Conservation (phyloP, 2,113 vertebrate genomes). For the Circaetus gallicus region DNA sequence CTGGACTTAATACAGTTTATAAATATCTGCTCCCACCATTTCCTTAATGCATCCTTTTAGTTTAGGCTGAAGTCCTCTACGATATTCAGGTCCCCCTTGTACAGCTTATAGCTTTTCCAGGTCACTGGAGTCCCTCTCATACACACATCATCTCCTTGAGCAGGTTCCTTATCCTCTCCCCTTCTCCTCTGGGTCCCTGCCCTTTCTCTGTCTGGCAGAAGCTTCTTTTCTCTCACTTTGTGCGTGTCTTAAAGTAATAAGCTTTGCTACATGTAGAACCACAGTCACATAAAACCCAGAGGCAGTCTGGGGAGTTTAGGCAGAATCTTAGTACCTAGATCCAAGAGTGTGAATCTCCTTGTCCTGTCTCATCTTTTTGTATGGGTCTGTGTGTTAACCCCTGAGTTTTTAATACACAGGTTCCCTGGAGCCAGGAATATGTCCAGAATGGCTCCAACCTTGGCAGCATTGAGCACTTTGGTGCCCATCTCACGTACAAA, state of each 20-base stretch:
- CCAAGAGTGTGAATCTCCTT: background rate
- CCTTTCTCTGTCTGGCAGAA: background rate
- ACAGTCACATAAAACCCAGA: background rate
- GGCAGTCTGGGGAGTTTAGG: background rate
- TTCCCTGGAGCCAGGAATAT: background rate
- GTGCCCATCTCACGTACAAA: background rate
- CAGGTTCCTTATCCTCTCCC: background rate
- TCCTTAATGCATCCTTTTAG: background rate
- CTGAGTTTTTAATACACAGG: background rate
- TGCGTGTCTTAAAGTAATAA: background rate
- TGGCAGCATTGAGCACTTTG: background rate
- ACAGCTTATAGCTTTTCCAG: background rate
- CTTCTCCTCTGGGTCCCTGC: background rate
- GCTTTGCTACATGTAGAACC: background rate
- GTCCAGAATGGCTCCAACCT: background rate
- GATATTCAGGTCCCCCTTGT: background rate
- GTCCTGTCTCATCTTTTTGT: background rate
- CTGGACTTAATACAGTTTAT: background rate
- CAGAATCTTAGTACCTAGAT: background rate
- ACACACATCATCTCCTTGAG: accelerated
- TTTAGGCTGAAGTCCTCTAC: background rate
- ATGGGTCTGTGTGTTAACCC: background rate
- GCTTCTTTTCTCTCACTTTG: background rate
- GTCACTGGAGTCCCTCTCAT: background rate
- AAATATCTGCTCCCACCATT: background rate